These are phyloP conservation scores for Laticauda colubrina DNA, from an alignment of 2,113 vertebrate genomes.

Conservation along the genomic window DNA sequence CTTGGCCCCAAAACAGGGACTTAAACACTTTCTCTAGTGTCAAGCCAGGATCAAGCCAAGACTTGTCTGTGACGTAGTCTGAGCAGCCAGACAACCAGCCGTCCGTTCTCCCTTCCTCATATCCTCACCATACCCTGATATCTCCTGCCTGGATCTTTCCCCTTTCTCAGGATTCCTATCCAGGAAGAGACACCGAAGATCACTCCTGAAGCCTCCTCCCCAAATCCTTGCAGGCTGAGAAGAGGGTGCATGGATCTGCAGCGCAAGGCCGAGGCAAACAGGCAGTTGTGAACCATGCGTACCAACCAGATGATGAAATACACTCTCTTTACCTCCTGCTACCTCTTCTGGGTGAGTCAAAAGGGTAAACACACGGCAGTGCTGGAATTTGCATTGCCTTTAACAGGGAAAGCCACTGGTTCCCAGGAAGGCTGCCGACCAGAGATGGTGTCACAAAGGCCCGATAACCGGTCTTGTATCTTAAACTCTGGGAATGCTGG, in stretches of 20 bases:
- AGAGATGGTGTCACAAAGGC: neutral
- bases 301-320: conserved; percentile 66
- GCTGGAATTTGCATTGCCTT: neutral
- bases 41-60: neutral
- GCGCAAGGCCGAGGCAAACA: neutral
- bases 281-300: conserved; percentile 26
- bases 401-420: neutral
- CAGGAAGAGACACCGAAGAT: neutral
- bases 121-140: neutral
- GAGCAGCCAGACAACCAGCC: neutral
- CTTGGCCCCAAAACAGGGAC: neutral
- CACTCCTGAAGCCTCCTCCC: neutral
- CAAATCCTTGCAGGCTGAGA: neutral
- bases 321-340: conserved; percentile 74
- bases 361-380: neutral
- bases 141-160: neutral
- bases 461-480: neutral
- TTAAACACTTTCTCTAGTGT: neutral
- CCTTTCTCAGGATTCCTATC: neutral
- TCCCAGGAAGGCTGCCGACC: neutral
- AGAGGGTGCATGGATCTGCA: neutral
- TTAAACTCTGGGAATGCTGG: neutral
- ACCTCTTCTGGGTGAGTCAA: conserved; percentile 75
- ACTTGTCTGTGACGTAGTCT: neutral
- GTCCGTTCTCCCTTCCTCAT: neutral